Base-by-base conservation (phyloP, 2,888 invertebrate genomes). In the Coelopa pilipes region DNA sequence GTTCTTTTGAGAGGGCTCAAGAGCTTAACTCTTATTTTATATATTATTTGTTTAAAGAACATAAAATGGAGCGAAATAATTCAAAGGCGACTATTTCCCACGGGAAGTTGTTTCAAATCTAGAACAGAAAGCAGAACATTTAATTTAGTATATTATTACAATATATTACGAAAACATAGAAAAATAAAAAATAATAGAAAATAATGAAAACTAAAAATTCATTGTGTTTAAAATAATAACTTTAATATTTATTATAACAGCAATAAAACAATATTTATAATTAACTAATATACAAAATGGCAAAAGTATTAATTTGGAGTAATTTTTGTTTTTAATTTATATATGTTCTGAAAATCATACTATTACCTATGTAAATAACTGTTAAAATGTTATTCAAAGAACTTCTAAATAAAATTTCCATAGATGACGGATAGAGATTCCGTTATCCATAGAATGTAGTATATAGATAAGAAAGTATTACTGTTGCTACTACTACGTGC, bases 21-120 rank as follows among this genome's bases (percentile, higher is more conserved):
- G 59, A 69, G 57, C 69, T 45, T 57, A 46, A 19, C 46, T 57
- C 59, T 69, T 2, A 34, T 45, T 57, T 45, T 11, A 10, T 59
- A 69, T 59, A 13, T 67, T 72, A 72, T 34, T 57, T 72, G 69
- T 77, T 79, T 67, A 80, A 77, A 74, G 80, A 68, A 76, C 78
- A 82, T 76, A 83, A 80, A 78, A 85, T 77, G 79, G 82, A 82
- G 76, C 81, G 79, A 70, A 79, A 79, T 77, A 84, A 77, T 80
- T 82, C 81, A 77, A 76, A 79, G 80, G 82, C 82, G 79, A 85
- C 75, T 78, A 83, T 79, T 77, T 81, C 78, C 82, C 82, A 85
- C 77, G 81, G 81, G 78, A 81, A 81, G 77, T 71, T 69, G 77
- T 78, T 81, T 86, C 84, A 86, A 83, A 86, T 86, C 86, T 86